Conservation (phyloP, 2,113 vertebrate species). For the Gulo gulo region DNA sequence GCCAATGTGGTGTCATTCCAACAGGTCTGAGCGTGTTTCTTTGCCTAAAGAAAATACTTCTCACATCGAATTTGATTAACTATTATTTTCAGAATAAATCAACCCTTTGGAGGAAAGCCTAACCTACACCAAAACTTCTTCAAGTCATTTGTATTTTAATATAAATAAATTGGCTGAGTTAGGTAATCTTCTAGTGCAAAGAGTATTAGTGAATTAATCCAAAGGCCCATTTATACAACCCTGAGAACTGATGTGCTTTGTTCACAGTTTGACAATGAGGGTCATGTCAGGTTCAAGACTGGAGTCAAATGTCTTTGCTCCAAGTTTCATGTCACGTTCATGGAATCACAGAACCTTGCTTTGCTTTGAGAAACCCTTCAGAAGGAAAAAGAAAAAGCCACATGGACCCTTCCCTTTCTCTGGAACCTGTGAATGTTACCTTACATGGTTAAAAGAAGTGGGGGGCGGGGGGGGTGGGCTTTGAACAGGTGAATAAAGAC, state of each 20-base stretch:
- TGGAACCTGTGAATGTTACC: neutral
- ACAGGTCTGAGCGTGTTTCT: neutral
- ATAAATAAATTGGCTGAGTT: conserved; percentile 29
- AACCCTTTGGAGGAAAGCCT: neutral
- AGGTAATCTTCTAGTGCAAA: neutral
- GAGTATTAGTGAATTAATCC: neutral
- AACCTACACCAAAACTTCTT: neutral
- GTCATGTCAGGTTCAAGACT: neutral
- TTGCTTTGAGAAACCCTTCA: neutral
- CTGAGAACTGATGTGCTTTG: neutral
- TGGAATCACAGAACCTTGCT: neutral
- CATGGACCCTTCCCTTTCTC: neutral
- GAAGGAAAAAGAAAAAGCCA: neutral
- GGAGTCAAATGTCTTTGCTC: neutral
- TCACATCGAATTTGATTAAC: neutral
- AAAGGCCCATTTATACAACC: neutral
- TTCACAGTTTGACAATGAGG: neutral
- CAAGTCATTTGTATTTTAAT: neutral
- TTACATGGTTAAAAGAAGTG: neutral
- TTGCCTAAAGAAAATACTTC: neutral
- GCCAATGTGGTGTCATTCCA: neutral
- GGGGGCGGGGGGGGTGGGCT: too few species aligned
- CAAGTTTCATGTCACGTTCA: neutral
- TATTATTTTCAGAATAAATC: neutral
- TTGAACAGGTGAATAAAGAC: neutral